Conservation (phyloP, 1,140 invertebrate species). For the Drosophila sproati region DNA sequence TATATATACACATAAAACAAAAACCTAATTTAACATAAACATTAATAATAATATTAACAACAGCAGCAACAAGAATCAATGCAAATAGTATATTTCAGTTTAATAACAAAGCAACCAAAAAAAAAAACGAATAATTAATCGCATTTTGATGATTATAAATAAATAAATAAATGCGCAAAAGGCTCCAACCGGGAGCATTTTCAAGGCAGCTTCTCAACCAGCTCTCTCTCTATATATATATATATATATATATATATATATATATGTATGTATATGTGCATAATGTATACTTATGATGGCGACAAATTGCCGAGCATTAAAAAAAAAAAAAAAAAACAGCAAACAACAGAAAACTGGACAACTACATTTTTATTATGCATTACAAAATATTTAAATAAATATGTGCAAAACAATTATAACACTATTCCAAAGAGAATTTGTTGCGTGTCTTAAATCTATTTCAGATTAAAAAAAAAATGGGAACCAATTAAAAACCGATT, state of each 20-base stretch:
- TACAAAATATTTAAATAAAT: slow-evolving; percentile 74
- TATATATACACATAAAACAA: slow-evolving; percentile 52
- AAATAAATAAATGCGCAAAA: slow-evolving; percentile 20
- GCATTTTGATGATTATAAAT: slow-evolving; percentile 58
- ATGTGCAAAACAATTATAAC: slow-evolving; percentile 63
- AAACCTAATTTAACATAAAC: slow-evolving; percentile 45
- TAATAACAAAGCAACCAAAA: slow-evolving; percentile 9
- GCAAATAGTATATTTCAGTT: slow-evolving; percentile 46
- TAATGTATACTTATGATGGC: slow-evolving; percentile 70
- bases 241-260: slow-evolving; percentile 17
- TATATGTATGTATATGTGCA: slow-evolving; percentile 46
- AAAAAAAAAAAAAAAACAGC: neutral
- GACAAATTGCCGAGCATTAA: slow-evolving; percentile 57
- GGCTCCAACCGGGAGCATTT: slow-evolving; percentile 27
- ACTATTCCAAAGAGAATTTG: slow-evolving; percentile 35
- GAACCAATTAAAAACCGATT: no score
- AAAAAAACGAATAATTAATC: slow-evolving; percentile 49
- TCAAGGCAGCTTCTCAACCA: slow-evolving; percentile 26
- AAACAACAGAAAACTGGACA: slow-evolving; percentile 50
- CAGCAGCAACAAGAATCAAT: slow-evolving; percentile 46
- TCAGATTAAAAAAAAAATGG: no score
- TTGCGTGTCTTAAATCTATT: neutral
- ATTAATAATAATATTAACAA: slow-evolving; percentile 36
- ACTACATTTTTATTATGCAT: slow-evolving; percentile 77
- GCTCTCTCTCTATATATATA: slow-evolving; percentile 32